Conservation (phyloP, 1,140 invertebrate species). For the Zophobas morio region DNA sequence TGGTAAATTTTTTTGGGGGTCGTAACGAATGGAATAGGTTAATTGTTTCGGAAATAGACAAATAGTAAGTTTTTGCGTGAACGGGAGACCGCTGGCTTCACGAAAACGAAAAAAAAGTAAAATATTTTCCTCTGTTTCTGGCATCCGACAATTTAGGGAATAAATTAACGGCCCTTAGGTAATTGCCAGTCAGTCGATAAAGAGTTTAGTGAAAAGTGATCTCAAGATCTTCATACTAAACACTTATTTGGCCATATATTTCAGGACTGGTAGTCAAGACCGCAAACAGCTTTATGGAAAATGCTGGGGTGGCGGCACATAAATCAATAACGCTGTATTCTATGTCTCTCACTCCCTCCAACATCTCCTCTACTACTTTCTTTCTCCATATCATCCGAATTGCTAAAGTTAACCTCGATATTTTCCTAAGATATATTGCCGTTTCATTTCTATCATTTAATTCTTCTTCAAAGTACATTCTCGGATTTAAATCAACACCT, state of each 20-base stretch:
- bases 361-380: slow-evolving; percentile 35
- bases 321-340: slow-evolving; percentile 65
- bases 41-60: neutral
- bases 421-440: slow-evolving; percentile 42
- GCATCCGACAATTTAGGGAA: neutral
- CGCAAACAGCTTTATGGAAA: slow-evolving; percentile 69
- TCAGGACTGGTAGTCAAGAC: slow-evolving; percentile 64
- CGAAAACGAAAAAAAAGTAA: neutral
- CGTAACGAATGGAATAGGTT: neutral
- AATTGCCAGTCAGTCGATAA: slow-evolving; percentile 23
- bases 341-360: slow-evolving; percentile 49
- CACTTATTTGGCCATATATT: slow-evolving; percentile 68
- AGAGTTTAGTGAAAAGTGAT: slow-evolving; percentile 62
- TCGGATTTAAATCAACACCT: neutral
- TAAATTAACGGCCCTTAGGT: neutral
- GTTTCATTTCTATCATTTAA: slow-evolving; percentile 45
- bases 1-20: too few species aligned
- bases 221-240: slow-evolving; percentile 66
- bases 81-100: too few species aligned
- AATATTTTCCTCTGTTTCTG: neutral
- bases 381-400: slow-evolving; percentile 46
- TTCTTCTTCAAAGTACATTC: slow-evolving; percentile 18
- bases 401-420: slow-evolving; percentile 45
- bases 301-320: slow-evolving; percentile 66
- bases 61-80: too few species aligned